A percentile compares a stretch with the other conserved stretches of the same genome.
Evolutionary conservation across 2,888 invertebrate genomes (phyloP).

Genomic region (Emesis castigata): DNA sequence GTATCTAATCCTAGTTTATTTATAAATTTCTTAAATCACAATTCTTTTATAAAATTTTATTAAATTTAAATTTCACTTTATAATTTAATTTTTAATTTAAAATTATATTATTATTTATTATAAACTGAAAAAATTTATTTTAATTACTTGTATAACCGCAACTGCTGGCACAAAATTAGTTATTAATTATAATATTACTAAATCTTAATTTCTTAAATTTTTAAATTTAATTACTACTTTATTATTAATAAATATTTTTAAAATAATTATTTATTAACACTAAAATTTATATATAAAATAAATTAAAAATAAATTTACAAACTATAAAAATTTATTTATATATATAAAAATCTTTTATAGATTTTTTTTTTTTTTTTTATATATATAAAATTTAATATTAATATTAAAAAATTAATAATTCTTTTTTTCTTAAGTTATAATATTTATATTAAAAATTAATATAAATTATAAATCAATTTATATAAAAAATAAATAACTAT

Average conservation of each 20-base stretch:
- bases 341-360: conserved; percentile 71
- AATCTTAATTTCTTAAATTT: conserved; percentile 89
- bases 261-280: conserved; percentile 79
- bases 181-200: conserved; percentile 88
- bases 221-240: conserved; percentile 78
- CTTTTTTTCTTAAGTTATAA: conserved; percentile 69
- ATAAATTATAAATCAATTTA: conserved; percentile 77
- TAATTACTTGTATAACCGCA: conserved; percentile 91
- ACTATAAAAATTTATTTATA: conserved; percentile 82
- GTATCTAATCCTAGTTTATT: conserved; percentile 92
- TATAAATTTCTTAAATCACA: conserved; percentile 81
- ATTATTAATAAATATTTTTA: conserved; percentile 76
- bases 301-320: conserved; percentile 83
- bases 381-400: conserved; percentile 31
- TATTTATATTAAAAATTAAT: conserved; percentile 66
- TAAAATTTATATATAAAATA: conserved; percentile 89
- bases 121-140: conserved; percentile 84
- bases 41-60: conserved; percentile 76
- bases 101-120: conserved; percentile 73
- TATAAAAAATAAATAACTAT: conserved; percentile 52
- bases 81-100: conserved; percentile 81
- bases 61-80: conserved; percentile 89
- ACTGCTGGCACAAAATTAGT: conserved; percentile 92
- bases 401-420: conserved; percentile 66
- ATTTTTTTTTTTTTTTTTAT: conserved; percentile 79